Conservation (phyloP, 2,888 invertebrate species). For the Lasioglossum oenotherae region DNA sequence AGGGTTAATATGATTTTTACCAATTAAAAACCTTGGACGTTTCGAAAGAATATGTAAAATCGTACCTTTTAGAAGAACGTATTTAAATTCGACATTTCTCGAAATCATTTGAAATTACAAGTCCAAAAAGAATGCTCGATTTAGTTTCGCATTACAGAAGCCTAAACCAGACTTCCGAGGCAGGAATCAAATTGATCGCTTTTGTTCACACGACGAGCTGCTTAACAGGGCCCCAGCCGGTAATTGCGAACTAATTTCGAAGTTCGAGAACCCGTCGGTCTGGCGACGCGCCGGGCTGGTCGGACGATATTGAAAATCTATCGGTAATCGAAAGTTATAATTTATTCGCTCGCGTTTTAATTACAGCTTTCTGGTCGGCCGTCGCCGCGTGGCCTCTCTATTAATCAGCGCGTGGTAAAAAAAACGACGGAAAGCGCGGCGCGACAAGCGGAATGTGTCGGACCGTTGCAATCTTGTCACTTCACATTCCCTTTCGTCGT, state of each 20-base stretch:
- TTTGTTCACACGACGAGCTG: conserved; percentile 22
- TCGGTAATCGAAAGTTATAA: conserved; percentile 53
- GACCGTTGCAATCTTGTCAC: background rate
- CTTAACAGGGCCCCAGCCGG: conserved; percentile 6
- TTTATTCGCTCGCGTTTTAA: conserved; percentile 52
- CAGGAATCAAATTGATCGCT: conserved; percentile 13
- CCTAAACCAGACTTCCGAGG: background rate
- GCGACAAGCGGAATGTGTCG: conserved; percentile 7
- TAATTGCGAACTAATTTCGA: conserved; percentile 46
- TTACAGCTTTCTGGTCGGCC: conserved; percentile 36
- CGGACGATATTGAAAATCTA: conserved; percentile 43
- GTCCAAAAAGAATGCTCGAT: background rate
- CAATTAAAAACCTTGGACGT: no score
- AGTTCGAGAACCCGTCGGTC: conserved; percentile 18
- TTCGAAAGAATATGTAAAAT: no score
- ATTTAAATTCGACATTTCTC: no score
- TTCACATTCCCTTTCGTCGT: conserved; percentile 13
- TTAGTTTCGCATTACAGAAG: background rate
- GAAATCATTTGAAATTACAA: no score
- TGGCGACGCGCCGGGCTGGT: background rate
- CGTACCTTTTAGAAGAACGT: no score
- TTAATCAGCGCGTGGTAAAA: conserved; percentile 41
- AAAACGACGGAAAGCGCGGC: conserved; percentile 12
- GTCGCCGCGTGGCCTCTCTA: conserved; percentile 20
- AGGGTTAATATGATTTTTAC: no score